Percentiles rank a stretch among this genome's conserved stretches.
Evolutionary conservation across 2,797 vertebrate species (phyloP).

Genomic region (Cephalopachus bancanus): DNA sequence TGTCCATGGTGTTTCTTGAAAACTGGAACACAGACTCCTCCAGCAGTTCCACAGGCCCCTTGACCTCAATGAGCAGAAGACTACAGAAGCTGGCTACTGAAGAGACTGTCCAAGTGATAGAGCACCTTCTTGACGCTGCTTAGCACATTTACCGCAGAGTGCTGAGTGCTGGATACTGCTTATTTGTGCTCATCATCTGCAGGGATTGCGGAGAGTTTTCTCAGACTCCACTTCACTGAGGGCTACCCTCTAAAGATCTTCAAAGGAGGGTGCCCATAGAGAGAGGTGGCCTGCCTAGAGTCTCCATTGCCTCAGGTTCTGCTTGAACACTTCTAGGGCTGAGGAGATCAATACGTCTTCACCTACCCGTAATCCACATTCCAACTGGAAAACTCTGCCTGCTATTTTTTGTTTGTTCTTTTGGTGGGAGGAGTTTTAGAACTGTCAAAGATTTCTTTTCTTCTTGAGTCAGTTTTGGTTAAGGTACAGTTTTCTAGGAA

Average conservation of each 20-base stretch:
- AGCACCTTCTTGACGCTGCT: slow-evolving; percentile 95
- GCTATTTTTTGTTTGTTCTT: slow-evolving; percentile 59
- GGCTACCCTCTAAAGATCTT: slow-evolving; percentile 57
- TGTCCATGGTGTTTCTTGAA: slow-evolving; percentile 93
- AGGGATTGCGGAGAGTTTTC: slow-evolving; percentile 51
- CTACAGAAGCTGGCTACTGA: slow-evolving; percentile 94
- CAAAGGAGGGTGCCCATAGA: slow-evolving; percentile 15
- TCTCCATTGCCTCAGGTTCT: slow-evolving; percentile 54
- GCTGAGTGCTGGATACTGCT: slow-evolving; percentile 94
- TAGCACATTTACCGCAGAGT: slow-evolving; percentile 93
- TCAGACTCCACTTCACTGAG: slow-evolving; percentile 41
- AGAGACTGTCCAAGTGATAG: slow-evolving; percentile 95
- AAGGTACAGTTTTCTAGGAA: slow-evolving; percentile 59
- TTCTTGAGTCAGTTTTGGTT: slow-evolving; percentile 59
- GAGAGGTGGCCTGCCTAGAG: slow-evolving; percentile 38
- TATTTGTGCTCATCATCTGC: slow-evolving; percentile 83
- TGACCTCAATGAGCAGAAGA: slow-evolving; percentile 92
- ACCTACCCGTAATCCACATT: slow-evolving; percentile 46
- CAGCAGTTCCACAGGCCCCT: slow-evolving; percentile 93
- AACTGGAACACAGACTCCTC: slow-evolving; percentile 96
- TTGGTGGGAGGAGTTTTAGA: slow-evolving; percentile 61
- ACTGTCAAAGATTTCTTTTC: slow-evolving; percentile 62
- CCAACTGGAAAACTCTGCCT: slow-evolving; percentile 56
- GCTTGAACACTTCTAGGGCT: neutral
- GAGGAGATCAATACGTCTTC: slow-evolving; percentile 50